Percentiles rank a stretch among this genome's conserved stretches.
Conservation (phyloP, 2,888 invertebrate genomes). For the Dioctria linearis region DNA sequence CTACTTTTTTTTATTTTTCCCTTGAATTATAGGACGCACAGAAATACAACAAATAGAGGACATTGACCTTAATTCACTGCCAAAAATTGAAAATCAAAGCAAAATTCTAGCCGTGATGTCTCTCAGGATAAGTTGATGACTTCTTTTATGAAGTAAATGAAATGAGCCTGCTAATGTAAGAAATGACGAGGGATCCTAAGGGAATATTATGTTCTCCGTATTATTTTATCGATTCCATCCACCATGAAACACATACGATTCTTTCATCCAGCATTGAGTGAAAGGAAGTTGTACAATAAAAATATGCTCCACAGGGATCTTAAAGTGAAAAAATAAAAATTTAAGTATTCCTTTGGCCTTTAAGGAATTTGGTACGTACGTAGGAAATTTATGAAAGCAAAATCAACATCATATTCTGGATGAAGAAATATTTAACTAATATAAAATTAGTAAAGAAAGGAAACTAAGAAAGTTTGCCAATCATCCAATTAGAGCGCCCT, state of each 20-base stretch:
- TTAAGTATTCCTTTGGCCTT: too few species aligned
- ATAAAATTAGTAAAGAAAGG: too few species aligned
- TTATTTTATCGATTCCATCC: slow-evolving; percentile 24
- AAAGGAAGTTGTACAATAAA: not conserved
- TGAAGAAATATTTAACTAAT: too few species aligned
- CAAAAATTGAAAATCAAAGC: slow-evolving; percentile 44
- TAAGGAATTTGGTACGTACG: too few species aligned
- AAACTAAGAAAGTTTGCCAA: too few species aligned
- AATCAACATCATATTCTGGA: too few species aligned
- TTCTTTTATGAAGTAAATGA: slow-evolving; percentile 43
- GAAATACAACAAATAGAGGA: slow-evolving; percentile 15
- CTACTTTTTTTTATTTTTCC: not conserved
- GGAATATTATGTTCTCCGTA: slow-evolving; percentile 15
- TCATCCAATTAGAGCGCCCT: too few species aligned
- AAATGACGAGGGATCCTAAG: slow-evolving; percentile 1
- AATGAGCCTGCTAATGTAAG: slow-evolving; percentile 34
- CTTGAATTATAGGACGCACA: not conserved
- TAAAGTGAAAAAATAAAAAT: not conserved
- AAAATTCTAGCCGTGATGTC: slow-evolving; percentile 42
- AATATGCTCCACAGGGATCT: not conserved
- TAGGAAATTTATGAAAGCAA: too few species aligned
- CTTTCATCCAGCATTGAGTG: not conserved
- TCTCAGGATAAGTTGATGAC: slow-evolving; percentile 42
- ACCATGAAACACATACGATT: slow-evolving; percentile 7
- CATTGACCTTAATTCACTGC: slow-evolving; percentile 22